Conservation (phyloP, 2,888 invertebrate genomes). For the Morpho helenor region DNA sequence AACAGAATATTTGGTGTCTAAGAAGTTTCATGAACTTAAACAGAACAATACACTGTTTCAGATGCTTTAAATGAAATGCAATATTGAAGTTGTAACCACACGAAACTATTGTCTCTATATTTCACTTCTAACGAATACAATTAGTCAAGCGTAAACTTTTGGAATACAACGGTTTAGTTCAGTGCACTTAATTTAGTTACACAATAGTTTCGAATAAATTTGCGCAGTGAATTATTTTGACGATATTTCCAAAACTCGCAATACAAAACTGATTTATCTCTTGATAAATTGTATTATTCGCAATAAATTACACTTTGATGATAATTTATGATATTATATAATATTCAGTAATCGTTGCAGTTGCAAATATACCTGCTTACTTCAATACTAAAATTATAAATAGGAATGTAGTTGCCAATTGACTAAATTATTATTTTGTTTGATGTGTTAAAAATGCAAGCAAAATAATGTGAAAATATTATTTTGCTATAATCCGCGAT, state of each 20-base stretch:
- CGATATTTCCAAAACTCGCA: background rate
- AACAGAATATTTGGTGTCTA: background rate
- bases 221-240: constrained; percentile 6
- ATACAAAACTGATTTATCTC: constrained; percentile 2
- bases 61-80: constrained; percentile 2
- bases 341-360: no score
- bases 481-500: no score
- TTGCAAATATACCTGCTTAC: no score
- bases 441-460: no score
- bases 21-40: background rate
- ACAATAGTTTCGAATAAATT: constrained; percentile 16
- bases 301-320: constrained; percentile 1
- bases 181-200: constrained; percentile 13
- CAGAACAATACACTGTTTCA: no score
- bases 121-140: constrained; percentile 25
- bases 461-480: no score
- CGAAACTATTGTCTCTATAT: constrained; percentile 7
- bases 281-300: background rate
- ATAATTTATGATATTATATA: no score
- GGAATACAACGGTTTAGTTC: constrained; percentile 12
- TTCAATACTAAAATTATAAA: no score
- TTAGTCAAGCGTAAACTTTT: constrained; percentile 21
- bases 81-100: constrained; percentile 3
- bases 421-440: no score
- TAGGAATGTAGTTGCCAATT: no score